Conservation (phyloP, 1,140 invertebrate genomes). For the Drosophila kepulauana region DNA sequence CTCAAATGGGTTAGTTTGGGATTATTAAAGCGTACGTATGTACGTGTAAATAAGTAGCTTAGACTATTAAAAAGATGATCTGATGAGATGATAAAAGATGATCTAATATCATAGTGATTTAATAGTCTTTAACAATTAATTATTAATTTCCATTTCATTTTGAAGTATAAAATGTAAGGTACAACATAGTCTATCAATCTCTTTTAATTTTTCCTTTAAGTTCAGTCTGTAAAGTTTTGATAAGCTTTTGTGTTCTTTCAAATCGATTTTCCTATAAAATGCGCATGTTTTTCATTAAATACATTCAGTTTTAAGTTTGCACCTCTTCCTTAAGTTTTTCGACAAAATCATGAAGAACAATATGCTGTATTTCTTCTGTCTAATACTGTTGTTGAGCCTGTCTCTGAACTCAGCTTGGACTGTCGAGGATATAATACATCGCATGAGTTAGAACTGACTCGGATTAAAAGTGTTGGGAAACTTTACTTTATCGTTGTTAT, state of each 20-base stretch:
- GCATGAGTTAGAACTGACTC: neutral
- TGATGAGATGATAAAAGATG: too few species aligned
- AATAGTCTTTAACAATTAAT: too few species aligned
- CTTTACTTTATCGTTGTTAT: neutral
- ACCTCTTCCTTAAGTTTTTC: neutral
- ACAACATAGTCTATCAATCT: too few species aligned
- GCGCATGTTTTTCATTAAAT: neutral
- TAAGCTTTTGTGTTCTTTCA: neutral
- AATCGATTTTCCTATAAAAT: slow-evolving; percentile 8
- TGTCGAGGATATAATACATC: slow-evolving; percentile 1
- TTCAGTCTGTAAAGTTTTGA: neutral
- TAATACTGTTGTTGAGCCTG: neutral
- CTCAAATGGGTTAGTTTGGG: neutral
- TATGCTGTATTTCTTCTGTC: neutral
- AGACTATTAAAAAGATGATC: too few species aligned
- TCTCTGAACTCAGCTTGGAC: neutral
- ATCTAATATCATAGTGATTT: too few species aligned
- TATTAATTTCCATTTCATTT: too few species aligned
- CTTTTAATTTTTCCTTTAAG: too few species aligned
- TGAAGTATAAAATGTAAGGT: too few species aligned
- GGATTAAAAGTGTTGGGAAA: neutral
- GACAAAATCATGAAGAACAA: neutral
- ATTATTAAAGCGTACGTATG: neutral
- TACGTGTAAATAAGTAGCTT: too few species aligned
- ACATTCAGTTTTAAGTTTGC: neutral